Conservation (phyloP, 2,113 vertebrate genomes). For the Oreocharis arfaki region DNA sequence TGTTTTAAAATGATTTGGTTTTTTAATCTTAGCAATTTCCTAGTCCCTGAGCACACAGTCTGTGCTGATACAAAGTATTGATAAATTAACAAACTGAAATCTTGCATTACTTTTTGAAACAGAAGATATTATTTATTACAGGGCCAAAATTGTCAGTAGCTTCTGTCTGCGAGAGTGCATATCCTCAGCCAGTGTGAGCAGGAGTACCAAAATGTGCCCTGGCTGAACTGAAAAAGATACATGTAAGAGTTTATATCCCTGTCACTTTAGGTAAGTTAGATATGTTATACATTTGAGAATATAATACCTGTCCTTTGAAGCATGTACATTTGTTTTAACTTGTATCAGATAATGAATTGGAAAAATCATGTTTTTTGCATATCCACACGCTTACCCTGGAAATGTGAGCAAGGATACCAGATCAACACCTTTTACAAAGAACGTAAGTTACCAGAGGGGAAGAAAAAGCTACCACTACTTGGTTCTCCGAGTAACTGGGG, state of each 20-base stretch:
- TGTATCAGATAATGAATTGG: background rate
- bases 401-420: background rate
- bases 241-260: background rate
- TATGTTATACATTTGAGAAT: background rate
- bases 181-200: background rate
- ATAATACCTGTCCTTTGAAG: background rate
- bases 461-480: background rate
- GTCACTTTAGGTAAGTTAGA: background rate
- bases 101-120: background rate
- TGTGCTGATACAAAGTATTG: background rate
- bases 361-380: background rate
- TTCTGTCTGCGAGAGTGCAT: background rate
- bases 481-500: background rate
- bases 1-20: rapidly evolving
- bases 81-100: background rate
- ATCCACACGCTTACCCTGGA: background rate
- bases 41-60: background rate
- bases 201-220: background rate
- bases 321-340: background rate
- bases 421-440: background rate
- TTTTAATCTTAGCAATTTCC: background rate
- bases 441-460: background rate
- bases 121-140: background rate
- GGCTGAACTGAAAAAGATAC: background rate
- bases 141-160: background rate